Evolutionary conservation across 2,797 vertebrate species (phyloP).

Genomic region (Chloroceryle inda): DNA sequence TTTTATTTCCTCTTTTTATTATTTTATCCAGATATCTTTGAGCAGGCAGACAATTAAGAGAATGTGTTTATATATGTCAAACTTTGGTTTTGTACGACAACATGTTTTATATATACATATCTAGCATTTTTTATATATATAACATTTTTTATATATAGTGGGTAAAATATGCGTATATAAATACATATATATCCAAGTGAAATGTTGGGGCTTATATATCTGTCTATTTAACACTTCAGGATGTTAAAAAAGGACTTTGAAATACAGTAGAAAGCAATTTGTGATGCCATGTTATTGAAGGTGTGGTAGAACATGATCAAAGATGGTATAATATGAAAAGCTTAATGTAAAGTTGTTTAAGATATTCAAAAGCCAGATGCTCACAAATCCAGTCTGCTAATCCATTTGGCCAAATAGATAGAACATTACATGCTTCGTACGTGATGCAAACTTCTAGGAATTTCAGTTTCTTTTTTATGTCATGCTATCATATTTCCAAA

Average conservation of each 20-base stretch:
- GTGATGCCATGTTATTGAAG: not conserved
- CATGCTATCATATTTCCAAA: not conserved
- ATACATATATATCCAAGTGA: not conserved
- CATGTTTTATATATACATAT: not conserved
- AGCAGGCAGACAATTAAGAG: not conserved
- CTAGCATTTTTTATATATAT: not conserved
- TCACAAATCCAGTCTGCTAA: constrained; percentile 8
- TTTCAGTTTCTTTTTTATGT: constrained; percentile 1
- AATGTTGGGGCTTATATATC: not conserved
- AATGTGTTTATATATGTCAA: not conserved
- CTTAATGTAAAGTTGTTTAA: not conserved
- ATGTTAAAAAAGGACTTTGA: not conserved
- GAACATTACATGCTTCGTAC: not conserved
- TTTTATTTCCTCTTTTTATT: constrained; percentile 22
- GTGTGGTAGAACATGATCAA: not conserved
- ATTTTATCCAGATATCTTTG: not conserved
- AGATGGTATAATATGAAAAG: not conserved
- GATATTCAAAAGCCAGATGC: not conserved
- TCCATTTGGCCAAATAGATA: not conserved
- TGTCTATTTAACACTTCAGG: not conserved
- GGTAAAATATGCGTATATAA: not conserved
- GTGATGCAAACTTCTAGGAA: not conserved
- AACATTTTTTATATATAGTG: not conserved
- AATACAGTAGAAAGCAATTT: not conserved
- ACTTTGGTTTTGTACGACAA: not conserved